These are phyloP conservation scores for Calliphora vicina DNA, from an alignment of 1,140 invertebrate genomes.

Conservation along the genomic window DNA sequence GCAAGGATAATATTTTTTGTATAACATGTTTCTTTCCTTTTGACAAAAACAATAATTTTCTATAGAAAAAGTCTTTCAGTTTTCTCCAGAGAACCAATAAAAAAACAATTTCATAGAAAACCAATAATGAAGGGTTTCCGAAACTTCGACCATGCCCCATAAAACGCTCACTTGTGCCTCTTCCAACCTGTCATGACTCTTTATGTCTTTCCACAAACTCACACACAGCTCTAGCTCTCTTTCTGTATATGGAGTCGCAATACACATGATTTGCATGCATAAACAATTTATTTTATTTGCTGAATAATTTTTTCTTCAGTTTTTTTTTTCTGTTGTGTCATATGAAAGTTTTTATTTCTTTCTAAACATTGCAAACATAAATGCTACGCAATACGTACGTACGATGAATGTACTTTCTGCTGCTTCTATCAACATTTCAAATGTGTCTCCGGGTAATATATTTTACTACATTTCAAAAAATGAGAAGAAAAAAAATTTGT, in stretches of 20 bases:
- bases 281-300: conserved; percentile 14
- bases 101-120: too few species aligned
- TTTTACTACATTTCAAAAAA: neutral
- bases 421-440: neutral
- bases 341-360: neutral
- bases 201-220: neutral
- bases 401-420: neutral
- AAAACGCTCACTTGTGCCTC: too few species aligned
- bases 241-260: neutral
- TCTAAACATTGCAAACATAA: neutral
- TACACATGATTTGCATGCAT: conserved; percentile 2
- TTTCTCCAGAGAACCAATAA: too few species aligned
- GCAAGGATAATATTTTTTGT: too few species aligned
- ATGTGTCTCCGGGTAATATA: neutral
- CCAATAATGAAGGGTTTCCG: too few species aligned
- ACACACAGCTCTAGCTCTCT: neutral
- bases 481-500: neutral
- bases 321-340: neutral
- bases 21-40: too few species aligned
- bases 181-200: too few species aligned
- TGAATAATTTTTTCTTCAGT: neutral
- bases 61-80: too few species aligned
- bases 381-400: neutral
- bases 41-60: too few species aligned
- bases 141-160: too few species aligned